Conservation (phyloP, 2,888 invertebrate species). For the Patella pellucida region DNA sequence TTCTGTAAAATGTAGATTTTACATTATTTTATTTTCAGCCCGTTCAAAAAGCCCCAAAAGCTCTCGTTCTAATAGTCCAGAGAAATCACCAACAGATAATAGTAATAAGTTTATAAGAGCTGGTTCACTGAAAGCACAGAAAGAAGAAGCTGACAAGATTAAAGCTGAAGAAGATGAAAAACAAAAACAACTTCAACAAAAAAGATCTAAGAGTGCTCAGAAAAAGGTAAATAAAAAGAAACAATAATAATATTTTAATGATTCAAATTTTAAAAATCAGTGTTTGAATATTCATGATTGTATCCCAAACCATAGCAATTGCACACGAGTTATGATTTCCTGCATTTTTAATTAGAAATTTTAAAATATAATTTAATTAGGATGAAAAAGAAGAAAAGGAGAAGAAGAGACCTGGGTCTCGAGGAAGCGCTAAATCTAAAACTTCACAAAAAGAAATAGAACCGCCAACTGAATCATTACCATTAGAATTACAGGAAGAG, state of each 20-base stretch:
- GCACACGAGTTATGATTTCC: too few species aligned
- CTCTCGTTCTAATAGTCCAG: constrained; percentile 55
- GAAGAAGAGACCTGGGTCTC: constrained; percentile 56
- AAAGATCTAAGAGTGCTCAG: constrained; percentile 53
- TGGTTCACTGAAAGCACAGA: constrained; percentile 66
- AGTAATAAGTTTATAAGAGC: constrained; percentile 57
- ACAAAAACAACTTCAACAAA: constrained; percentile 59
- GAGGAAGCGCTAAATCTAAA: constrained; percentile 61
- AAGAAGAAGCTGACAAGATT: constrained; percentile 61
- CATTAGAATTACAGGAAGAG: constrained; percentile 35
- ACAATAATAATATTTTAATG: too few species aligned
- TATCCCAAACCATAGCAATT: too few species aligned
- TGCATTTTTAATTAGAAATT: too few species aligned
- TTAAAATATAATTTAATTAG: constrained; percentile 31
- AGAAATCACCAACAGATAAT: constrained; percentile 44
- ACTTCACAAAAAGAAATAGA: constrained; percentile 44
- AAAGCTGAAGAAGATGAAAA: constrained; percentile 66
- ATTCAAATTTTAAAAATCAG: too few species aligned
- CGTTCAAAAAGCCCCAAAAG: constrained; percentile 57
- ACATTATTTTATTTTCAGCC: constrained; percentile 20
- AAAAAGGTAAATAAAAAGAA: constrained; percentile 49
- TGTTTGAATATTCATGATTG: too few species aligned
- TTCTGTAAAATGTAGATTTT: background rate
- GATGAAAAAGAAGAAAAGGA: constrained; percentile 46
- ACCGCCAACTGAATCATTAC: constrained; percentile 1